A percentile compares a stretch with the other conserved stretches of the same genome.
Evolutionary conservation across 2,888 invertebrate genomes (phyloP).

Genomic region (Agapetus fuscipes): DNA sequence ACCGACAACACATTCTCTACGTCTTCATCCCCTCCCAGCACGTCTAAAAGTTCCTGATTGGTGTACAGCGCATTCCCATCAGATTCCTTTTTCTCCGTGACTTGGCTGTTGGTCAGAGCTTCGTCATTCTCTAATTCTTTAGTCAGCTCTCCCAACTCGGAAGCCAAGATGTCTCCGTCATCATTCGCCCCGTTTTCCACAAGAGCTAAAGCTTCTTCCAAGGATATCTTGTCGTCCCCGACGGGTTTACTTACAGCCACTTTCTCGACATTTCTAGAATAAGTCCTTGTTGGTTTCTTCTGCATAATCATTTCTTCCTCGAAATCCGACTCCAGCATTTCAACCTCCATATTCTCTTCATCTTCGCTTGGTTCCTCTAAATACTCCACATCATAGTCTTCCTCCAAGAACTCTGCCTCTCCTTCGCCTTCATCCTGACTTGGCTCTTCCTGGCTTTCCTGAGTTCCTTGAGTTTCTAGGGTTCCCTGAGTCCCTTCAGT

Average conservation of each 20-base stretch:
- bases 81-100: neutral
- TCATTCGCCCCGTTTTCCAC: neutral
- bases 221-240: no score
- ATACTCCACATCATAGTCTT: slow-evolving; percentile 3
- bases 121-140: no score
- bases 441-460: neutral
- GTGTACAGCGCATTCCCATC: slow-evolving; percentile 8
- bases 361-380: slow-evolving; percentile 9
- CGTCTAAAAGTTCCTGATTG: slow-evolving; percentile 13
- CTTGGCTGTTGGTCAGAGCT: no score
- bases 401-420: neutral
- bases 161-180: slow-evolving; percentile 11
- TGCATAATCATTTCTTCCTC: slow-evolving; percentile 13
- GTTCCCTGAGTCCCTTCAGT: neutral
- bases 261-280: neutral
- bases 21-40: slow-evolving; percentile 10
- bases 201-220: neutral
- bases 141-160: neutral
- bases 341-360: slow-evolving; percentile 6
- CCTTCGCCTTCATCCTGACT: neutral
- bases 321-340: slow-evolving; percentile 12
- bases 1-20: no score
- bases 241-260: no score
- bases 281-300: neutral
- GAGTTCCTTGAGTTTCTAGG: neutral